Base-by-base conservation (phyloP, 2,888 invertebrate genomes). In the Macrophya annulata region DNA sequence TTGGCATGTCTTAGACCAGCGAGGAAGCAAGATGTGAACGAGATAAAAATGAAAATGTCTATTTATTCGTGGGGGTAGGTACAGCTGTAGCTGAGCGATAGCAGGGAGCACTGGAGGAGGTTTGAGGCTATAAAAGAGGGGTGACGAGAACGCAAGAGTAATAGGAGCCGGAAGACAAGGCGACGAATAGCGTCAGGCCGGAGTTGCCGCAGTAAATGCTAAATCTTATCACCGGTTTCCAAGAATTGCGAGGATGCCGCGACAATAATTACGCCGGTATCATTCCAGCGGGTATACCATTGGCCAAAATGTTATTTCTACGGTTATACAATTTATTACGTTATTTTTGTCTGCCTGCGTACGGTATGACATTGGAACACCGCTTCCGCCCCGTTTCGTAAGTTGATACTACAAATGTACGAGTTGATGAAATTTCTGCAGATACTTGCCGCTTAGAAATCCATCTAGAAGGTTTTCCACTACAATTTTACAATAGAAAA, bases 81-180 rank as follows among this genome's bases (percentile, higher is more conserved):
- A 77, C 77, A 51, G 77, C 77, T 77, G 77, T 77, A 55, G 25
- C 17, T 15, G n/a, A 51, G 55, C 37, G 77, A 77, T 77, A 77
- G 15, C 77, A 37, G 37, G 37, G 31, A 45, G 72, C 25, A 45
- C 17, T 72, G 72, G 45, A n/a, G 37, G 31, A 43, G 68, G 15
- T 68, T 45, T 45, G 45, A 45, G 74, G 45, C 45, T 48, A 25
- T 45, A 45, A 74, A 77, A 55, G 77, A 55, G 48, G 48, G 77
- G 48, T 51, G 77, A 51, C 55, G 55, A 77, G 37, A 77, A 77
- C 51, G 51, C 77, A 55, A 17, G 55, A 77, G 77, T 77, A 77
- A 77, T 55, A 55, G 77, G 77, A 77, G 31, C 55, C 77, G 77
- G 77, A 77, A 77, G 51, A 77, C 77, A 77, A 77, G 77, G 77